Evolutionary conservation across 2,797 vertebrate species (phyloP).

Genomic region (Eleutherodactylus coqui): DNA sequence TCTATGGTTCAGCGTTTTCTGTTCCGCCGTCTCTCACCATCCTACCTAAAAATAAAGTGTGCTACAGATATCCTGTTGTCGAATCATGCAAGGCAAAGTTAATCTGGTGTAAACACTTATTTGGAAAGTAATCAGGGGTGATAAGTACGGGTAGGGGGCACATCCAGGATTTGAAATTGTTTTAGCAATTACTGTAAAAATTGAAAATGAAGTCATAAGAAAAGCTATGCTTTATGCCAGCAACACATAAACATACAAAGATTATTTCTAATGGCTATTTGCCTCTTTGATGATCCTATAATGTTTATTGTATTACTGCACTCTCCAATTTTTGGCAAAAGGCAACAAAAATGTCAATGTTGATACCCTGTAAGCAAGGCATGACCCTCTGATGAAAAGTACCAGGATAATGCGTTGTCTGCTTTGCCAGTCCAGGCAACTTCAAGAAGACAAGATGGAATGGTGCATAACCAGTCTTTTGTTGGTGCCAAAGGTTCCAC

Average conservation of each 20-base stretch:
- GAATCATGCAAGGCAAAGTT: slow-evolving; percentile 8
- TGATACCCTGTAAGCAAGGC: too few species aligned
- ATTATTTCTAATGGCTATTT: not conserved
- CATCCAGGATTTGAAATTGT: slow-evolving; percentile 18
- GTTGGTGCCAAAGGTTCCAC: too few species aligned
- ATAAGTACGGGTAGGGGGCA: not conserved
- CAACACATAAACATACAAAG: not conserved
- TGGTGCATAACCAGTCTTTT: too few species aligned
- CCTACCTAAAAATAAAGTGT: slow-evolving; percentile 33
- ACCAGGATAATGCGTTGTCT: too few species aligned
- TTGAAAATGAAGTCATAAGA: slow-evolving; percentile 31
- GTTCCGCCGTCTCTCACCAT: slow-evolving; percentile 11
- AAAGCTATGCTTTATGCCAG: slow-evolving; percentile 4
- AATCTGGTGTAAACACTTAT: slow-evolving; percentile 54
- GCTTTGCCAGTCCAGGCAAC: too few species aligned
- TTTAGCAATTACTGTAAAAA: slow-evolving; percentile 41
- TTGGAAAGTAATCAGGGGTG: slow-evolving; percentile 40
- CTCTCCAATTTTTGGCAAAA: not conserved
- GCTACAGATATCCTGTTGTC: slow-evolving; percentile 28
- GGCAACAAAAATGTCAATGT: too few species aligned
- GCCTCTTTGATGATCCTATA: not conserved
- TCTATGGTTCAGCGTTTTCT: slow-evolving; percentile 66
- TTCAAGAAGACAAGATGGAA: too few species aligned
- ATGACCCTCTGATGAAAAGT: too few species aligned
- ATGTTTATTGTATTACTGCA: not conserved